Base-by-base conservation (phyloP, 2,888 invertebrate genomes). In the Aspidapion aeneum region DNA sequence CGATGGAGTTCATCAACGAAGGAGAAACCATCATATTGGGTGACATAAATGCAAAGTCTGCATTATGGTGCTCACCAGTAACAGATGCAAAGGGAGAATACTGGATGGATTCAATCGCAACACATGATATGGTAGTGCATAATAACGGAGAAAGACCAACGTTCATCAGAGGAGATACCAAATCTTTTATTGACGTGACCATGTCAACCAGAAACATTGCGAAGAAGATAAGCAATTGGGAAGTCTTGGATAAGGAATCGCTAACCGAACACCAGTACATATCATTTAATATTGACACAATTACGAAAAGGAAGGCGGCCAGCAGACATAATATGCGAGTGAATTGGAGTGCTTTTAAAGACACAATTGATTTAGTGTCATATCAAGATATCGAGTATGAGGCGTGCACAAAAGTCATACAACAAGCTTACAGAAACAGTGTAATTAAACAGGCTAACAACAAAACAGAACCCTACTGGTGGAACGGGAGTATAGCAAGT, bases 51-150 rank as follows among this genome's bases (percentile, higher is more conserved):
- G 50, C 50, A 3, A 58, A 58, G 48, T 50, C 58, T 18, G 22
- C 62, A 21, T 64, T 70, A 60, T 73, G 71, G 71, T 70, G 70
- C 12, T 69, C 71, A 65, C 63, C 66, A 48, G 12, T 5, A 16
- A 64, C 69, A 7, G 63, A 73, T 60, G 57, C 52, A 55, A 65
- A 69, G 55, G 71, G 71, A 60, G 63, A 65, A 58, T 60, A 62
- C 19, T 60, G 70, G 19, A 19, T 67, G 62, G 72, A 72, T 54
- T 69, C 70, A 67, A 68, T 68, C n/a, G 67, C 70, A 57, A 65
- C 70, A 57, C 21, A 57, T 3, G 67, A 61, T 16, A 63, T 70
- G 60, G 49, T 54, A 21, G 51, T 59, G 18, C 52, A 60, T 35
- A 62, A 62, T 19, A 52, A n/a, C 7, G 62, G 62, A 17, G 12